phyloP scores from a whole-genome alignment of 2,888 invertebrate species.

The Hemaris fuciformis region DNA sequence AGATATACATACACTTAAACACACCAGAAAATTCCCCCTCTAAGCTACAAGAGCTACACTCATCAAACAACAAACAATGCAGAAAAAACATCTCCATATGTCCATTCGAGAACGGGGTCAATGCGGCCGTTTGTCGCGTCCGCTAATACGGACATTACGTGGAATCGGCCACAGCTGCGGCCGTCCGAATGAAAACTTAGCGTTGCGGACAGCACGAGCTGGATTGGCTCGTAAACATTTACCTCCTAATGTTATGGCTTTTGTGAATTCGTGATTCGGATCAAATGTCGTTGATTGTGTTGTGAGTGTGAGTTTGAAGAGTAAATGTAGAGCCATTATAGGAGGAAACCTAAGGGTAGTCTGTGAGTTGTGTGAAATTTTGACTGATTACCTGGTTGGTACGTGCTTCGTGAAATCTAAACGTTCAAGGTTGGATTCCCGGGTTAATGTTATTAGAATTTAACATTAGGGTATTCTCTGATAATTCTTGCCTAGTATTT shows the following conservation, averaged over 20 bases:
- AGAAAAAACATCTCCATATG: background rate
- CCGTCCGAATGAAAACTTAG: background rate
- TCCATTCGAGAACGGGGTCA: background rate
- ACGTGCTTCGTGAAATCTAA: too few species aligned
- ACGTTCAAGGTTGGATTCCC: too few species aligned
- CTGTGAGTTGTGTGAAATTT: too few species aligned
- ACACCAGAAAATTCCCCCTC: background rate
- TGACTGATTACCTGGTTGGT: too few species aligned
- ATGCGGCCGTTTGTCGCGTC: background rate
- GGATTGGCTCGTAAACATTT: background rate
- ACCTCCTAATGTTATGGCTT: background rate
- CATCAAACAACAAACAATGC: background rate
- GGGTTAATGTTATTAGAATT: too few species aligned
- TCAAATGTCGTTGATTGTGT: background rate
- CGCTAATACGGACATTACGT: conserved; percentile 19
- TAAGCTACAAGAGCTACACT: background rate
- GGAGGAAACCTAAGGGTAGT: too few species aligned
- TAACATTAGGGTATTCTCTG: too few species aligned
- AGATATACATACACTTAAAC: too few species aligned
- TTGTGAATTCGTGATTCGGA: background rate
- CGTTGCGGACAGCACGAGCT: background rate
- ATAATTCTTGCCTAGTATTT: too few species aligned
- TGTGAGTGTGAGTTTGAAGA: too few species aligned
- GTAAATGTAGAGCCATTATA: too few species aligned
- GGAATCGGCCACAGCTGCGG: conserved; percentile 2